Evolutionary conservation across 2,797 vertebrate species (phyloP).

Genomic region (Taenioides sp.): DNA sequence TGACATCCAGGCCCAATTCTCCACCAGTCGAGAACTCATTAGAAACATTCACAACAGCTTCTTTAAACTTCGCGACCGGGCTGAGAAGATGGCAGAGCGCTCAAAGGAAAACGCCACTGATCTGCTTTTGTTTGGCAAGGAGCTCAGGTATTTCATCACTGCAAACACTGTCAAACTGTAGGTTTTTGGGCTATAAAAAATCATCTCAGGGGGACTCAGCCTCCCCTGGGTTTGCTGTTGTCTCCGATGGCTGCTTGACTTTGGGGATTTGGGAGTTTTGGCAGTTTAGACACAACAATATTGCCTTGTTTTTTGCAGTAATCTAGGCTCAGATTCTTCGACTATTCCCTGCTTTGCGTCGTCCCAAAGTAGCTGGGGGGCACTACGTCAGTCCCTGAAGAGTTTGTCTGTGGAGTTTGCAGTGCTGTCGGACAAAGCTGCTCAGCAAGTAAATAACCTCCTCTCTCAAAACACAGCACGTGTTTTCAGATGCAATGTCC

Average conservation of each 20-base stretch:
- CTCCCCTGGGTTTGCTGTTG: constrained; percentile 10
- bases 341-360: constrained; percentile 87
- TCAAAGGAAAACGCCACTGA: constrained; percentile 92
- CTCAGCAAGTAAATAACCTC: constrained; percentile 85
- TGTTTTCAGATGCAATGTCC: constrained; percentile 21
- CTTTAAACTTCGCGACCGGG: constrained; percentile 90
- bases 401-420: constrained; percentile 94
- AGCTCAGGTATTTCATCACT: constrained; percentile 84
- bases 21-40: constrained; percentile 90
- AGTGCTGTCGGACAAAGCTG: constrained; percentile 90
- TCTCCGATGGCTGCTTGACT: constrained; percentile 19
- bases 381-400: constrained; percentile 88
- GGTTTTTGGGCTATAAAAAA: constrained; percentile 4
- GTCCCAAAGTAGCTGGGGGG: constrained; percentile 85
- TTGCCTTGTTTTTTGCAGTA: constrained; percentile 68
- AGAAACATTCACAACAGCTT: constrained; percentile 94
- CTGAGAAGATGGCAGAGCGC: constrained; percentile 88
- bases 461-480: constrained; percentile 14
- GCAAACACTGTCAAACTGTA: constrained; percentile 11
- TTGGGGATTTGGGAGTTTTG: constrained; percentile 36
- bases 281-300: constrained; percentile 23
- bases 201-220: constrained; percentile 30
- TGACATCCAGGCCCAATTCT: constrained; percentile 92
- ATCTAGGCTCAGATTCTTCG: constrained; percentile 87
- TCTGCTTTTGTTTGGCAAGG: constrained; percentile 92